Base-by-base conservation (phyloP, 1,140 invertebrate species). In the Brachionus angularis region DNA sequence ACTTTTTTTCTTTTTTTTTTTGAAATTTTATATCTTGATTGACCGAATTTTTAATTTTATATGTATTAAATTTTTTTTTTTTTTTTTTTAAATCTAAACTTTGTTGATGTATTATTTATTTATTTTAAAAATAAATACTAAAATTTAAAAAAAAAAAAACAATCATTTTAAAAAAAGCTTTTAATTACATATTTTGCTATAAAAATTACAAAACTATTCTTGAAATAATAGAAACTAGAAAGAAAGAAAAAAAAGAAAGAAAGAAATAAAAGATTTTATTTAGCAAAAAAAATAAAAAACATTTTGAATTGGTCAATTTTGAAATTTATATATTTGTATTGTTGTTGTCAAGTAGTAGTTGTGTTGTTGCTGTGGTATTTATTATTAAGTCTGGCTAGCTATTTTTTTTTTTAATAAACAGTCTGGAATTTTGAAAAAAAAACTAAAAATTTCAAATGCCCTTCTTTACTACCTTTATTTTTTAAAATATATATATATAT, bases 371-470 rank as follows among this genome's bases (percentile, higher is more conserved):
- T 58, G 53, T 58, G 53, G 53, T 39, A 34, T 58, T 27, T 58
- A 58, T 58, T 58, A 58, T 58, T 31, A n/a, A n/a, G n/a, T n/a
- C n/a, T n/a, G n/a, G n/a, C n/a, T n/a, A n/a, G n/a, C n/a, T n/a
- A n/a, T n/a, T n/a, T n/a, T n/a, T n/a, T n/a, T n/a, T n/a, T 58
- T 34, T 58, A 58, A 34, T 39, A 58, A 58, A 58, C 53, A 58
- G 53, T 58, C 53, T 58, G 36, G 53, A 58, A 23, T 58, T 36
- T 58, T 34, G n/a, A n/a, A n/a, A n/a, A n/a, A n/a, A n/a, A n/a
- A n/a, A n/a, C n/a, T n/a, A n/a, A n/a, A 14, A 7, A 14, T 42
- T 42, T 42, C 39, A 14, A 42, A 42, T 42, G 39, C 39, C 39
- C 39, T 42, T 58, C 53, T 58, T 58, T n/a, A 58, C 18, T 58